Conservation (phyloP, 2,888 invertebrate genomes). For the Chironomus tentans region DNA sequence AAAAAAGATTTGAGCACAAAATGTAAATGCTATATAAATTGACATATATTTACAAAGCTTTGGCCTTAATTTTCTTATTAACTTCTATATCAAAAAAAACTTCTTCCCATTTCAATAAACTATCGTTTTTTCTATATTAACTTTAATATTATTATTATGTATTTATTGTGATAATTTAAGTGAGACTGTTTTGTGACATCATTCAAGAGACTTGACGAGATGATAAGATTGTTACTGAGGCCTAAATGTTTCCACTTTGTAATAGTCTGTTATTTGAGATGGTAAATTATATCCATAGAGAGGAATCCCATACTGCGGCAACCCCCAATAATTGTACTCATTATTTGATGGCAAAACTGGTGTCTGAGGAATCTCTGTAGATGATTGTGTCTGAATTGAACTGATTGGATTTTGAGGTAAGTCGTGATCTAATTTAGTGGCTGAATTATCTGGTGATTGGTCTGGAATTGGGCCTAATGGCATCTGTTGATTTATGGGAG, state of each 20-base stretch:
- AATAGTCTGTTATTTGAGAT: conserved; percentile 8
- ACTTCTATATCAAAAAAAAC: too few species aligned
- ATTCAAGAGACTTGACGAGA: not conserved
- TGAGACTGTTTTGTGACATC: not conserved
- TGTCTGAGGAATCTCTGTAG: not conserved
- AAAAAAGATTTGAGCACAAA: too few species aligned
- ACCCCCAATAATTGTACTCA: conserved; percentile 16
- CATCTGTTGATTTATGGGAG: not conserved
- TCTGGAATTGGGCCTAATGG: not conserved
- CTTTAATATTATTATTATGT: not conserved
- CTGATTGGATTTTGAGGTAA: not conserved
- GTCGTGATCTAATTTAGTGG: not conserved
- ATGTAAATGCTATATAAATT: too few species aligned
- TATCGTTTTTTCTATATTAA: too few species aligned
- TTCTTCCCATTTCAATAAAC: too few species aligned
- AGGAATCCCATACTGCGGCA: conserved; percentile 11
- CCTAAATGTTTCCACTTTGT: not conserved
- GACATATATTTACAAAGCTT: too few species aligned
- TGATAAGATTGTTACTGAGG: not conserved
- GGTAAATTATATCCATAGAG: conserved; percentile 17
- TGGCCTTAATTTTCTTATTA: too few species aligned
- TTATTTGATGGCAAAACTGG: not conserved
- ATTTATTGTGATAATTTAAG: not conserved
- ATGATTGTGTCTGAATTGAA: not conserved
- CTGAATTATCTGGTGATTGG: not conserved